Conservation (phyloP, 92 coral and sea anemone genomes). For the Scolanthus callimorphus region DNA sequence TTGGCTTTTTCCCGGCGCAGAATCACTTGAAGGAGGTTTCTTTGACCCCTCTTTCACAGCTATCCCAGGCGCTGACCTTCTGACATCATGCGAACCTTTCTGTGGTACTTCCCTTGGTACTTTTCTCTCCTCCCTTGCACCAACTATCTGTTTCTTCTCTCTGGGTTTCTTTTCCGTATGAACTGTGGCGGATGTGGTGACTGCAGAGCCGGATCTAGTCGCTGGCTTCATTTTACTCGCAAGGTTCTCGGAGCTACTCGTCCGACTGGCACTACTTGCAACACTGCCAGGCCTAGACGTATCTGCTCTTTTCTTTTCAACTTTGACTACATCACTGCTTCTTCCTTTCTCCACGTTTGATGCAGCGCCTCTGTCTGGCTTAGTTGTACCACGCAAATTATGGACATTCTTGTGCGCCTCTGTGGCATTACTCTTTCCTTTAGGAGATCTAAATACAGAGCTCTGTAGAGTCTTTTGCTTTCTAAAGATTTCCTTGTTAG, state of each 20-base stretch:
- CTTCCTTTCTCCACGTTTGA: not conserved
- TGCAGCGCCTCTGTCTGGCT: not conserved
- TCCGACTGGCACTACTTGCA: not conserved
- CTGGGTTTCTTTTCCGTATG: not conserved
- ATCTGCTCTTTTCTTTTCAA: not conserved
- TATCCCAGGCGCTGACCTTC: constrained; percentile 25
- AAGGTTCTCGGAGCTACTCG: not conserved
- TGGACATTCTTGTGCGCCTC: not conserved
- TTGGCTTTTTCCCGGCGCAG: constrained; percentile 8
- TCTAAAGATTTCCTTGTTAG: not conserved
- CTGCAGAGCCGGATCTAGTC: not conserved
- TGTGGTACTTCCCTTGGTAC: not conserved
- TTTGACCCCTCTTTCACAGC: constrained; percentile 18
- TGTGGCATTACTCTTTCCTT: not conserved
- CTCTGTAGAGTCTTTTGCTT: not conserved
- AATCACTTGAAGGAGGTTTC: not conserved
- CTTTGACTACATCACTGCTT: not conserved
- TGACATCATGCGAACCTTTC: not conserved
- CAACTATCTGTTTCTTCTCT: constrained; percentile 5
- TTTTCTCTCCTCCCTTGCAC: constrained; percentile 10
- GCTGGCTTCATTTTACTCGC: not conserved
- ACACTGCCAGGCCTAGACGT: not conserved
- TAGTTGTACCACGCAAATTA: not conserved
- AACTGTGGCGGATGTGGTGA: not conserved
- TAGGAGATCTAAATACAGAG: not conserved